Conservation (phyloP, 2,113 vertebrate species). For the Carlito syrichta region DNA sequence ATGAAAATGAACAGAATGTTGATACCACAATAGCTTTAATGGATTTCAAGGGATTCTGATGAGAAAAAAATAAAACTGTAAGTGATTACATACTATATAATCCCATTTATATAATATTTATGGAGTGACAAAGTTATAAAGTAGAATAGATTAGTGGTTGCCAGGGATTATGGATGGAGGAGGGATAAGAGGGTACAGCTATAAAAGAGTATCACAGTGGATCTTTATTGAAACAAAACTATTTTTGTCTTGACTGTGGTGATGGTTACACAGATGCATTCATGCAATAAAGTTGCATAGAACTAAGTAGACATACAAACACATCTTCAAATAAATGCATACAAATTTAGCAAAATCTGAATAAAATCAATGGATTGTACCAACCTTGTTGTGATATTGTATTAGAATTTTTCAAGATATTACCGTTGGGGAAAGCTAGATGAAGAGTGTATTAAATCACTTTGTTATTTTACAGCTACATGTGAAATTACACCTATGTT, state of each 20-base stretch:
- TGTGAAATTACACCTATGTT: not conserved
- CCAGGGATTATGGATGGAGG: not conserved
- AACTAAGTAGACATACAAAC: not conserved
- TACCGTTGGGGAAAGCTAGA: not conserved
- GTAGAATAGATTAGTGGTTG: not conserved
- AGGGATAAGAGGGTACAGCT: not conserved
- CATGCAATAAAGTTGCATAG: not conserved
- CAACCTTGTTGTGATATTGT: not conserved
- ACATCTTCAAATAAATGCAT: not conserved
- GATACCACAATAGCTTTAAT: not conserved
- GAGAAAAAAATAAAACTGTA: not conserved
- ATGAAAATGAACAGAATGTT: not conserved
- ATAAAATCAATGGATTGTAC: not conserved
- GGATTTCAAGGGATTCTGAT: not conserved
- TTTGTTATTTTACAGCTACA: not conserved
- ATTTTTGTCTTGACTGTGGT: not conserved
- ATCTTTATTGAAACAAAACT: not conserved
- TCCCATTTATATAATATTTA: not conserved
- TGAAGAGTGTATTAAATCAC: not conserved
- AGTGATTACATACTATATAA: not conserved
- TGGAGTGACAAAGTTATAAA: not conserved
- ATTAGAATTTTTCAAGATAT: not conserved
- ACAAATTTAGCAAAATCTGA: not conserved
- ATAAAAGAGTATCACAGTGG: not conserved
- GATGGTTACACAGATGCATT: not conserved